Conservation (phyloP, 2,797 vertebrate genomes). For the Oreochromis mossambicus region DNA sequence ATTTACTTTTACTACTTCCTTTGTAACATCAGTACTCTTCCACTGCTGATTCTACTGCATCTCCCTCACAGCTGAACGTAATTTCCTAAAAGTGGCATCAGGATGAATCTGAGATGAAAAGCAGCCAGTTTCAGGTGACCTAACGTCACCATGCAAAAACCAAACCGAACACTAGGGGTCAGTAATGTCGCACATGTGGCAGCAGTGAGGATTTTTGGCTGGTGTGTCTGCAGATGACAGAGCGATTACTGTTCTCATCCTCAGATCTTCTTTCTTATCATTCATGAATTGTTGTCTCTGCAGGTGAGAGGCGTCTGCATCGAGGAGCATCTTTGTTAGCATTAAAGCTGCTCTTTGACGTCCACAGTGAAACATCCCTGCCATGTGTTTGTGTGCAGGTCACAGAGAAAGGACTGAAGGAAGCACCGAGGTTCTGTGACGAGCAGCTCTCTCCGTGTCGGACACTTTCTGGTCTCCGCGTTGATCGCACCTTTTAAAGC, state of each 20-base stretch:
- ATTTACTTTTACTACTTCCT: background rate
- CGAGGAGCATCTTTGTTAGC: background rate
- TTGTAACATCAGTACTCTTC: background rate
- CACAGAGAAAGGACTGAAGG: background rate
- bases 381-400: background rate
- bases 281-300: background rate
- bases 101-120: background rate
- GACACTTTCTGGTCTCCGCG: background rate
- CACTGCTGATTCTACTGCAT: background rate
- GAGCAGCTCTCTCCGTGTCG: background rate
- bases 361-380: background rate
- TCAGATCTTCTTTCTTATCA: background rate
- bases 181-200: background rate
- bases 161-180: fast-evolving
- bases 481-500: background rate
- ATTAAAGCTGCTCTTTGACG: too few species aligned
- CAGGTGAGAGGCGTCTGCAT: background rate
- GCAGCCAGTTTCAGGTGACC: background rate
- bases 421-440: background rate
- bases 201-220: background rate
- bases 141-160: background rate
- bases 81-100: background rate
- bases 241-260: background rate
- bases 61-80: background rate
- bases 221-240: background rate